Evolutionary conservation across 2,797 vertebrate species (phyloP).

Genomic region (Thaleichthys pacificus): DNA sequence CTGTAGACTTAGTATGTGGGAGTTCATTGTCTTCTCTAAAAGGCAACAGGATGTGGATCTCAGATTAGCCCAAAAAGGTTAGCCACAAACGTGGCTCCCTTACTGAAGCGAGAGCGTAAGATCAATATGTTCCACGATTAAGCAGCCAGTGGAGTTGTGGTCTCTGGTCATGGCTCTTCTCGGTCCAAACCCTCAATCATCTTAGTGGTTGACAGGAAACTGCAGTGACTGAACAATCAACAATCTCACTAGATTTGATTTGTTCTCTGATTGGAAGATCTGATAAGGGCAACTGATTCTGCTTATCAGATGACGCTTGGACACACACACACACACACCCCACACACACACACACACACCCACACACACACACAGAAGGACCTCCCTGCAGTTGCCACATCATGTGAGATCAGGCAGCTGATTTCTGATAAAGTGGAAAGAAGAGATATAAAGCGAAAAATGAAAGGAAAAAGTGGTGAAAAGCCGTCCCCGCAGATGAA

Average conservation of each 20-base stretch:
- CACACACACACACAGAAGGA: conserved; percentile 13
- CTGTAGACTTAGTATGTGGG: conserved; percentile 37
- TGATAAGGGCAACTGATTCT: conserved; percentile 14
- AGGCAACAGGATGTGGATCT: neutral
- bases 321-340: neutral
- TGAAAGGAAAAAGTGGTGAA: conserved; percentile 9
- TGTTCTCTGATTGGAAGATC: neutral
- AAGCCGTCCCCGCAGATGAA: conserved; percentile 21
- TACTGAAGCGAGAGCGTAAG: neutral
- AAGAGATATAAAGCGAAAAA: neutral
- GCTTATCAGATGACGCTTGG: conserved; percentile 8
- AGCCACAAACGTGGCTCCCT: neutral
- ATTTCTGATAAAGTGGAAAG: conserved; percentile 37
- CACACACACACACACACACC: conserved; percentile 3
- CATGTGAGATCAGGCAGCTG: conserved; percentile 25
- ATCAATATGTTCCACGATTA: neutral
- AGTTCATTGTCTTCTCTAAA: neutral
- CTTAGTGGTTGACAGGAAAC: conserved; percentile 5
- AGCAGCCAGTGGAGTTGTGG: neutral
- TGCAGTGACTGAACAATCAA: conserved; percentile 32
- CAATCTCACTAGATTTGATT: conserved; percentile 16
- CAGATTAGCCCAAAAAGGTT: neutral
- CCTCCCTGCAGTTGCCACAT: conserved; percentile 19
- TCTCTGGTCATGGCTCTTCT: neutral
- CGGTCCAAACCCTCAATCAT: conserved; percentile 4